Base-by-base conservation (phyloP, 2,797 vertebrate species). In the Aphelocoma californica region DNA sequence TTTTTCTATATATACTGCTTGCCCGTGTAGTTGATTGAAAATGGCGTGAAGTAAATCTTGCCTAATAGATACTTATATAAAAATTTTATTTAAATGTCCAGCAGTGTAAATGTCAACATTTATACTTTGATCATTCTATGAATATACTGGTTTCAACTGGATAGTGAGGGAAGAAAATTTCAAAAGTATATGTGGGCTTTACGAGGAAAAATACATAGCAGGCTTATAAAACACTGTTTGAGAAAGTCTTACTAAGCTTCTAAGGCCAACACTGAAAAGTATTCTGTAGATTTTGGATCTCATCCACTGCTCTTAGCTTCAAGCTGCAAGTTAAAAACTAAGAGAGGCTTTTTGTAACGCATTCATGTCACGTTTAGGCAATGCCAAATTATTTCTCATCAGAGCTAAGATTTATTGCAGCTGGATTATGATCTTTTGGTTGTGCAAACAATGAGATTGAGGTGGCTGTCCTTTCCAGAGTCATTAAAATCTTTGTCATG, bases 21-120 rank as follows among this genome's bases (percentile, higher is more conserved):
- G 82, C 79, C 94, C 93, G 50, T 95, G 94, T 93, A 97, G 95
- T 96, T 97, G 96, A 97, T 96, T 97, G 97, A 97, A 97, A 97
- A 97, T 97, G 91, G 85, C 96, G 74, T 96, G 91, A 96, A 97
- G 92, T 97, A 97, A 97, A 97, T 97, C 87, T 97, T 96, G 66
- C 90, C 91, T 97, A 97, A 96, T 96, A 97, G 97, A 97, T 97
- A 98, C 97, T 98, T 98, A 96, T 8, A 91, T 75, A 95, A 95
- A 93, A 95, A 94, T 96, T 98, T 97, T 97, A 95, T 97, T 97
- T 97, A 95, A 97, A 94, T 94, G 96, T 97, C 90, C 81, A 95
- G 75, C 86, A 18, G 71, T 65, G 71, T 85, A 90, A 96, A 97
- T 91, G 95, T 97, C 93, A 97, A 93, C 70, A 62, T 91, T 88